Evolutionary conservation across 1,140 invertebrate genomes (phyloP), one percentile per base, ranked within the genome.

Genomic region (Pogonognathellus flavescens): DNA sequence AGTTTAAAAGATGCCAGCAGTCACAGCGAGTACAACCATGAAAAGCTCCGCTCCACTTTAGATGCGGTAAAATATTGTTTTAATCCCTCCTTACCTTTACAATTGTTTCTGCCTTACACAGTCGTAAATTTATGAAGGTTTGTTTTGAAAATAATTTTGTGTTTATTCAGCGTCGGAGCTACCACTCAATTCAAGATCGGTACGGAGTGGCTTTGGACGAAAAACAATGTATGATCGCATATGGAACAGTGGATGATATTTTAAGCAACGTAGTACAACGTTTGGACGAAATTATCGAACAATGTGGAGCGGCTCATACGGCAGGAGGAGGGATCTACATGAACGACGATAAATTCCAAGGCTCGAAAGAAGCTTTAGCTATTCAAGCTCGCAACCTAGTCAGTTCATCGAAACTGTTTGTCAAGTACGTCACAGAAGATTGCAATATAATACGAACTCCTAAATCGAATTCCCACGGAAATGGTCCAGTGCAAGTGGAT

Each of bases 341-440:
- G 87, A 94, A 94, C 88, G 94, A 95, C 90, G 92, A 93, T 49
- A 94, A 94, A 88, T 95, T 95, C 89, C 93, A 94, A 90, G 91
- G 94, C 92, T 94, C 95, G 7, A 93, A 94, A 89, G 95, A 96
- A 85, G 93, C 94, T 88, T 90, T 97, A n/a, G 95, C 95, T 0
- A 92, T 93, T 50, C 95, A 96, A 90, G 95, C 95, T 0, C 92
- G 96, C 80, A 94, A 95, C 11, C 93, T 97, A 88, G 95, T 97
- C 55, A 95, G 94, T 0, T 94, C 95, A 41, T 96, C 95, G 10
- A 96, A 97, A 88, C 91, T 94, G 57, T 92, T 97, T 86, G 96
- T 97, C 14, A 95, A 95, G 70, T 94, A 94, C 72, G 94, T 95
- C 89, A 95, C 94, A 0, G 92, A 94, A 83, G 85, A 83, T 59